Percentiles rank a stretch among this genome's conserved stretches.
Conservation (phyloP, 2,113 vertebrate genomes). For the Copsychus sechellarum region DNA sequence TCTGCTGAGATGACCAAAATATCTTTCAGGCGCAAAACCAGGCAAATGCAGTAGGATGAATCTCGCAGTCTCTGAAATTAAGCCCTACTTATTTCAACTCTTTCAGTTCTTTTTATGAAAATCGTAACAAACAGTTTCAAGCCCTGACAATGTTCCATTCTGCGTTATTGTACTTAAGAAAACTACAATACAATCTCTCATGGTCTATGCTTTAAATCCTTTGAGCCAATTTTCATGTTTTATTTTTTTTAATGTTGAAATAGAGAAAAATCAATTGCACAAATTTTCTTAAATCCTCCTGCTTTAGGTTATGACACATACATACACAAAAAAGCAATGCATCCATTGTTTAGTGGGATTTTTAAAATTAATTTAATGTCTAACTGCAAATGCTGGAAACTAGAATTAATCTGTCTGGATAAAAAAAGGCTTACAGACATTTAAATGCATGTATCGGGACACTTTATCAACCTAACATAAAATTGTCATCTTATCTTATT, state of each 20-base stretch:
- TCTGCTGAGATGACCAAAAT: constrained; percentile 28
- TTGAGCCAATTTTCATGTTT: neutral
- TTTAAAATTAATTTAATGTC: constrained; percentile 80
- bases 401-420: constrained; percentile 82
- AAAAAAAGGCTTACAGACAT: constrained; percentile 80
- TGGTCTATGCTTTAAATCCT: constrained; percentile 39
- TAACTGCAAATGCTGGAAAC: constrained; percentile 81
- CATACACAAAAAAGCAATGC: neutral
- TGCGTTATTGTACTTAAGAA: constrained; percentile 11
- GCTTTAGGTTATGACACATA: constrained; percentile 40
- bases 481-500: constrained; percentile 86
- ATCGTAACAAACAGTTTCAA: constrained; percentile 39
- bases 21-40: constrained; percentile 50
- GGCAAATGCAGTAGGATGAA: constrained; percentile 54
- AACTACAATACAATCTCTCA: neutral
- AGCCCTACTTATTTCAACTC: constrained; percentile 28
- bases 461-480: constrained; percentile 86
- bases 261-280: constrained; percentile 47
- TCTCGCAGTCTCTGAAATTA: constrained; percentile 30
- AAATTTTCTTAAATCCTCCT: constrained; percentile 4
- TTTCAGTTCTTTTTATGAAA: constrained; percentile 13
- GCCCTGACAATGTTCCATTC: neutral
- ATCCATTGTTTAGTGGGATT: constrained; percentile 75
- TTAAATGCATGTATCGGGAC: constrained; percentile 84
- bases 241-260: constrained; percentile 40